These are phyloP conservation scores for Rhinolophus sinicus DNA, from an alignment of 2,113 vertebrate genomes.

Conservation along the genomic window DNA sequence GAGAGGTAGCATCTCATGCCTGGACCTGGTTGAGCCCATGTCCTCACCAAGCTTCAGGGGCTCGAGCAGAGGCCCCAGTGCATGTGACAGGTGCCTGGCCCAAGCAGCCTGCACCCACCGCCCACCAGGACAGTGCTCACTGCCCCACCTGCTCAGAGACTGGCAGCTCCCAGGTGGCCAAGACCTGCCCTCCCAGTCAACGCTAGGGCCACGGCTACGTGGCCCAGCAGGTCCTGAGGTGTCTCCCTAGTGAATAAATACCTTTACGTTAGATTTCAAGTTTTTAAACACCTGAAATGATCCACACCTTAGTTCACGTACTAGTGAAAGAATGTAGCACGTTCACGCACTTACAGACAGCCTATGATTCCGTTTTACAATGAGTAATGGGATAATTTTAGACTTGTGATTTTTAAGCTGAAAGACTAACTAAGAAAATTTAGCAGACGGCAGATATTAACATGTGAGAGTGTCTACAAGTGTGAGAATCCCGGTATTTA, in stretches of 20 bases:
- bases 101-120: slow-evolving; percentile 86
- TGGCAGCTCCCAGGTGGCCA: accelerated
- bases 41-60: background rate
- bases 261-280: background rate
- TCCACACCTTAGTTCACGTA: background rate
- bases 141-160: background rate
- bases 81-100: slow-evolving; percentile 87
- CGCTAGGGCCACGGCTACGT: accelerated
- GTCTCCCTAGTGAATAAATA: background rate
- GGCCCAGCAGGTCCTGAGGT: accelerated
- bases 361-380: background rate
- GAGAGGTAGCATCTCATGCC: accelerated
- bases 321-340: too few species aligned
- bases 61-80: accelerated
- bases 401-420: background rate
- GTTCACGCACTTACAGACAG: background rate
- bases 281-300: background rate
- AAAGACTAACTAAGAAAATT: background rate
- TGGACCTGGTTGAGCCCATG: accelerated
- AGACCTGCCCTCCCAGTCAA: accelerated
- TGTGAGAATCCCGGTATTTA: background rate
- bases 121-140: background rate
- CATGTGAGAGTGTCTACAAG: too few species aligned
- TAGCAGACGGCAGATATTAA: background rate
- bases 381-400: background rate